These are phyloP conservation scores for Ptyas mucosa DNA, from an alignment of 2,113 vertebrate genomes.

Conservation along the genomic window DNA sequence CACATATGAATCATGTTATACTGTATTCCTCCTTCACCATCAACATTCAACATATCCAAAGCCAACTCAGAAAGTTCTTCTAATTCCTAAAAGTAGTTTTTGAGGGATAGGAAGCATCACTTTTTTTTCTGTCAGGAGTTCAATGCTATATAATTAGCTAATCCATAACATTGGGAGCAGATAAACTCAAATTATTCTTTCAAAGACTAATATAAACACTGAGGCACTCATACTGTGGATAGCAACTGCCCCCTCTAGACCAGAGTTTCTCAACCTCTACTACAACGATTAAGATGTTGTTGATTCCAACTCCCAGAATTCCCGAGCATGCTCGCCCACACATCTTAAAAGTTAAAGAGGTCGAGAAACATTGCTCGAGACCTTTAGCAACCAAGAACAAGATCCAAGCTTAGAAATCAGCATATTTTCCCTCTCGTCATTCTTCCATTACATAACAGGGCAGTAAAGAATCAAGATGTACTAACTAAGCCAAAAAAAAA, in stretches of 20 bases:
- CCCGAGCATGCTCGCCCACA: background rate
- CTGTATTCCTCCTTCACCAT: background rate
- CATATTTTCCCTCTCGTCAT: background rate
- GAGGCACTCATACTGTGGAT: background rate
- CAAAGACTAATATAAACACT: background rate
- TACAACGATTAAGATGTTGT: background rate
- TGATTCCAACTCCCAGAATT: background rate
- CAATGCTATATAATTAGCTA: background rate
- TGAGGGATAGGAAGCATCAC: background rate
- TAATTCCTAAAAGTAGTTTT: background rate
- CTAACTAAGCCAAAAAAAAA: background rate
- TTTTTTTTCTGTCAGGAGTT: background rate
- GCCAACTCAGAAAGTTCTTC: background rate
- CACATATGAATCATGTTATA: background rate
- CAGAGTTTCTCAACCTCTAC: background rate
- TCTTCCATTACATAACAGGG: background rate
- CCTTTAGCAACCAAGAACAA: accelerated
- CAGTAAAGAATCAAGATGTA: background rate
- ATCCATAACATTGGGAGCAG: background rate
- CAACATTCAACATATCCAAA: background rate
- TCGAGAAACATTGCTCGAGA: background rate
- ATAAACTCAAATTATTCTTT: background rate
- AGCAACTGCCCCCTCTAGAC: background rate
- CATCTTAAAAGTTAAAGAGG: background rate
- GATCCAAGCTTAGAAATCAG: background rate